phyloP scores from a whole-genome alignment of 2,113 vertebrate genomes.

The Pogona vitticeps region DNA sequence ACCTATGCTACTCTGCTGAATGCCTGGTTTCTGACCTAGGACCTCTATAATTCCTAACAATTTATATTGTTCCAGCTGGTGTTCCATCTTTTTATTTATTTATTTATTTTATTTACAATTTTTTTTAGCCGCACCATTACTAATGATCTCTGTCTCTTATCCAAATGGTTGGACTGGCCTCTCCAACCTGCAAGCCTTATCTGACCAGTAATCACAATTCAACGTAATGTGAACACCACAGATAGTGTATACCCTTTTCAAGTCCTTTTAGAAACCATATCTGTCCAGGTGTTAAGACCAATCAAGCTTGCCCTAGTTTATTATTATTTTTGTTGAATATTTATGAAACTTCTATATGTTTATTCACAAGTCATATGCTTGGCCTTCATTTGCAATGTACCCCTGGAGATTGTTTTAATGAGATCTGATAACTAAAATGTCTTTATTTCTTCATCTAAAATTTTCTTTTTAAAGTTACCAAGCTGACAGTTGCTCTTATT shows the following conservation, averaged over 20 bases:
- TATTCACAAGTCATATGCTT: background rate
- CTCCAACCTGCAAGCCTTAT: background rate
- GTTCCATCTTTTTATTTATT: too few relatives aligned
- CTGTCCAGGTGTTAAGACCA: background rate
- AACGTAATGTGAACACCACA: background rate
- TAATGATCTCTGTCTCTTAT: background rate
- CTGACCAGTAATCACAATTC: background rate
- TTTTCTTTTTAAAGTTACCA: fast-evolving
- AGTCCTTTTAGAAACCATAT: background rate
- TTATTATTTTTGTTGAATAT: background rate
- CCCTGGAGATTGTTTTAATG: background rate
- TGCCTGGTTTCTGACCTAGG: too few relatives aligned
- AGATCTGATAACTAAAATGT: slow-evolving; percentile 1
- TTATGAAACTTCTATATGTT: background rate
- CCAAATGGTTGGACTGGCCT: background rate
- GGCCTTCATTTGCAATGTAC: background rate
- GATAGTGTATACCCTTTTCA: background rate
- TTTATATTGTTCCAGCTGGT: too few relatives aligned
- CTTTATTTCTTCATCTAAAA: background rate
- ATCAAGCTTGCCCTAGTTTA: background rate
- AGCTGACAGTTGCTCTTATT: background rate
- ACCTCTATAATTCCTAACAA: too few relatives aligned
- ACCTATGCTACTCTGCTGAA: too few relatives aligned
- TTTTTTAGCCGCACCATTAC: too few relatives aligned
- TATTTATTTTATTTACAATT: too few relatives aligned